phyloP scores from a whole-genome alignment of 2,888 invertebrate genomes.

The Thecophora atra region DNA sequence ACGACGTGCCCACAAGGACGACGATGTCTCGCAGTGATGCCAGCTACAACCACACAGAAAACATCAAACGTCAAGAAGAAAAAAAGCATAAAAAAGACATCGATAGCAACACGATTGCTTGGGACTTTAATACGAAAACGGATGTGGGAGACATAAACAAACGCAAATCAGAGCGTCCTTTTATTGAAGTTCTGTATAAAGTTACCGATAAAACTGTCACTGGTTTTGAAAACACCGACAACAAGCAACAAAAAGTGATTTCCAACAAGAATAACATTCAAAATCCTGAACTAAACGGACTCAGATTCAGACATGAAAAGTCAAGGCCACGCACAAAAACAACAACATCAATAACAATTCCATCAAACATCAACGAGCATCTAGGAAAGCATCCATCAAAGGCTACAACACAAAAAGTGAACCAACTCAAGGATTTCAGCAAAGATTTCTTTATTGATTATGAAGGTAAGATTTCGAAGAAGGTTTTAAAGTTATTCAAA shows the following conservation, averaged over 20 bases:
- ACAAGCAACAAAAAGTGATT: neutral
- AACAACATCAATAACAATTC: constrained; percentile 30
- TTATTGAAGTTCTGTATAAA: too few relatives aligned
- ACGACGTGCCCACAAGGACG: constrained; percentile 9
- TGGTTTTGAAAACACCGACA: too few relatives aligned
- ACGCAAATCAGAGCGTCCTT: too few relatives aligned
- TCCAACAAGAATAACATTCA: neutral
- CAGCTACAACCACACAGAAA: constrained; percentile 34
- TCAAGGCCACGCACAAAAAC: neutral
- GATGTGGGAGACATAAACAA: too few relatives aligned
- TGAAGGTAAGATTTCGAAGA: constrained; percentile 17
- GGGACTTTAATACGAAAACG: constrained; percentile 17
- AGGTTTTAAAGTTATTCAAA: neutral
- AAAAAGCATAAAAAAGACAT: too few relatives aligned
- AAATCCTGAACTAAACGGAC: neutral
- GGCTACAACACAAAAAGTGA: constrained; percentile 49
- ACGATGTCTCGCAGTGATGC: constrained; percentile 7
- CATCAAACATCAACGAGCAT: neutral
- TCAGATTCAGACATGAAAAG: neutral
- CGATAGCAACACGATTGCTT: constrained; percentile 54
- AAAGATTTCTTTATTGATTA: constrained; percentile 50
- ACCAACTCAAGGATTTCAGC: constrained; percentile 51
- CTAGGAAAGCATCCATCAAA: constrained; percentile 42
- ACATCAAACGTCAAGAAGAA: too few relatives aligned
- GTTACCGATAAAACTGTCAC: too few relatives aligned